These are phyloP conservation scores for Tapera naevia DNA, from an alignment of 2,797 vertebrate genomes.

Conservation along the genomic window DNA sequence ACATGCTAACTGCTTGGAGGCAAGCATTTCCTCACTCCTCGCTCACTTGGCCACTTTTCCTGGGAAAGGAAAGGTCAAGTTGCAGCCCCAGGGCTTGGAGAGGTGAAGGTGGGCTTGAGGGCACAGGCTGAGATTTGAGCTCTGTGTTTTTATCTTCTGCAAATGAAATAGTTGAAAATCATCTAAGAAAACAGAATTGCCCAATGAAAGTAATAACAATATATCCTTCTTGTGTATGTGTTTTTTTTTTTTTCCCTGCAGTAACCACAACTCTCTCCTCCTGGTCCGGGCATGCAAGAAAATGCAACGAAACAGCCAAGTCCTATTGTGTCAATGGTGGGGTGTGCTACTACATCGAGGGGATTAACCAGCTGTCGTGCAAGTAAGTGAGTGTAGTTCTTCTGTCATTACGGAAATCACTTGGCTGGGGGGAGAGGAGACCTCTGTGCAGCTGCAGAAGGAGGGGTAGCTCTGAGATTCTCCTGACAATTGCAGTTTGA, in stretches of 20 bases:
- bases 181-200: conserved; percentile 7
- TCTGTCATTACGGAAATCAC: conserved; percentile 25
- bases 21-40: not conserved
- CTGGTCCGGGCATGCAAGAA: conserved; percentile 92
- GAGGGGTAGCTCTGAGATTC: not conserved
- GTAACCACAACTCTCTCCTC: conserved; percentile 91
- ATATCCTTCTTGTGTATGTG: conserved; percentile 43
- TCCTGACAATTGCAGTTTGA: not conserved
- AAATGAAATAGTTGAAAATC: not conserved
- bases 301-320: conserved; percentile 96
- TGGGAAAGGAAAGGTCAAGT: not conserved
- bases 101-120: not conserved
- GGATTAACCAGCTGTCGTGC: conserved; percentile 96
- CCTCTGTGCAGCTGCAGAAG: not conserved
- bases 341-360: conserved; percentile 96
- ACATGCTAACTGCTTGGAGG: not conserved
- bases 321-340: conserved; percentile 96
- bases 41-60: not conserved
- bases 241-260: conserved; percentile 57
- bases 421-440: not conserved
- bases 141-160: not conserved
- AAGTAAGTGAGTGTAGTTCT: conserved; percentile 88
- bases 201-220: conserved; percentile 28
- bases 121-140: not conserved
- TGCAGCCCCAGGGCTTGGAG: not conserved